A percentile compares a stretch with the other conserved stretches of the same genome.
phyloP scores from a whole-genome alignment of 2,113 vertebrate species.

The Hemiprocne comata region DNA sequence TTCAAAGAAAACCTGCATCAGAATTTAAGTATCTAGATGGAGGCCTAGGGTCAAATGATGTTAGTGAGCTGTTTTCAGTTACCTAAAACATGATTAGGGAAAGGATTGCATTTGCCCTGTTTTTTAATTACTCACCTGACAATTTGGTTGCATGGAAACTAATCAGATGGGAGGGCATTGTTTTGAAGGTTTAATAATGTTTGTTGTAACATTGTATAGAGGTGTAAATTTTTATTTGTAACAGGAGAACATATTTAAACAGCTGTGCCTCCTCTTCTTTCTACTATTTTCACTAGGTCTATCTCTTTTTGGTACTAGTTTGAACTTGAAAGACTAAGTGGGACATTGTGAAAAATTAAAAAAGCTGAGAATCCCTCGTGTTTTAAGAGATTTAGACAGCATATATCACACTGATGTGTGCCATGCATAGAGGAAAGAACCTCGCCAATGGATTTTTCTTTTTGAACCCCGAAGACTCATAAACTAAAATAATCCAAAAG shows the following conservation, averaged over 20 bases:
- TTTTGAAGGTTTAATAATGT: neutral
- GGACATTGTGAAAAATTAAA: neutral
- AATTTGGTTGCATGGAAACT: neutral
- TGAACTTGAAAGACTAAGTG: neutral
- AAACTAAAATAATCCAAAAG: neutral
- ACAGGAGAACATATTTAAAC: neutral
- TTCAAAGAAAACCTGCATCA: neutral
- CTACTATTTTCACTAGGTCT: neutral
- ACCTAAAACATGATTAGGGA: neutral
- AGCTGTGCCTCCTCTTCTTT: neutral
- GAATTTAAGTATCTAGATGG: neutral
- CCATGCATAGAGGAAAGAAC: neutral
- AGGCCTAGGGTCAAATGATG: neutral
- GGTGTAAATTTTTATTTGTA: neutral
- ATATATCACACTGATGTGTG: neutral
- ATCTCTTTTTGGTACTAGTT: neutral
- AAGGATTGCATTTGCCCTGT: neutral
- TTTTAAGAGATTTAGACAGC: neutral
- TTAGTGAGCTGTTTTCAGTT: slow-evolving; percentile 39
- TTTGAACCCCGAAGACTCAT: neutral
- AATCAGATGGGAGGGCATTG: neutral
- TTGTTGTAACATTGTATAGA: neutral
- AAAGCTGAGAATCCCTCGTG: neutral
- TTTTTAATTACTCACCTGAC: neutral
- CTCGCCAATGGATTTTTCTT: neutral